Evolutionary conservation across 23 tunicate genomes (phyloP).

Genomic region (Diplosoma virens): DNA sequence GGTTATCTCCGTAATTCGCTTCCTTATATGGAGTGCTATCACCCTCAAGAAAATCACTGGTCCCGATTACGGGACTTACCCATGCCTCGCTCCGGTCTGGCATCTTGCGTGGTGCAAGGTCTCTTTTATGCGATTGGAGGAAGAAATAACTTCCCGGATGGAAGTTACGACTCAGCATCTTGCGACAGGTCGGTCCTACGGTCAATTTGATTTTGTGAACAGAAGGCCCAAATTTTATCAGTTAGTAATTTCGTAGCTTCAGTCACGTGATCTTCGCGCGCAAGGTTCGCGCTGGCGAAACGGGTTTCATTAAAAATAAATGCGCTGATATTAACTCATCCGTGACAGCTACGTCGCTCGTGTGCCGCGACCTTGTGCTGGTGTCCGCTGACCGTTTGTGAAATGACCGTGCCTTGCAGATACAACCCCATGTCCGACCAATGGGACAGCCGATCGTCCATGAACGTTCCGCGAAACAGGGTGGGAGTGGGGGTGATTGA

Average conservation of each 20-base stretch:
- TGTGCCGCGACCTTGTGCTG: too few species aligned
- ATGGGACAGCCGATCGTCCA: conserved; percentile 72
- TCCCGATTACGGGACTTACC: conserved; percentile 62
- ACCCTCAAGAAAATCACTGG: conserved; percentile 76
- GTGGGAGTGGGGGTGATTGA: conserved; percentile 88
- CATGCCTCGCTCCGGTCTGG: conserved; percentile 77
- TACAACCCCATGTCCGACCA: conserved; percentile 95
- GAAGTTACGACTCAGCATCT: conserved; percentile 66
- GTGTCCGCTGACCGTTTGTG: too few species aligned
- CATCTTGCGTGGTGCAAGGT: conserved; percentile 88
- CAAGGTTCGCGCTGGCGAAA: too few species aligned
- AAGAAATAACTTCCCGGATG: conserved; percentile 67
- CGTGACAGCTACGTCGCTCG: too few species aligned
- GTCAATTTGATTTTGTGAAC: not conserved
- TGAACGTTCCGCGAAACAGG: conserved; percentile 84
- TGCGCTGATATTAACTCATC: too few species aligned
- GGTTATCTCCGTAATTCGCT: conserved; percentile 91
- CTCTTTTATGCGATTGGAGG: conserved; percentile 92
- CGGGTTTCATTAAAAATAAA: too few species aligned
- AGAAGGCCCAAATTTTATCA: too few species aligned
- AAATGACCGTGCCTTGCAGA: too few species aligned
- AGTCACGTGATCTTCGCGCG: too few species aligned
- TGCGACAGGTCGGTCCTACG: conserved; percentile 66
- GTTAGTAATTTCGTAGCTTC: too few species aligned
- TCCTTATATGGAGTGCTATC: conserved; percentile 74